Conservation (phyloP, 1,140 invertebrate species). For the Hesperophylax magnus region DNA sequence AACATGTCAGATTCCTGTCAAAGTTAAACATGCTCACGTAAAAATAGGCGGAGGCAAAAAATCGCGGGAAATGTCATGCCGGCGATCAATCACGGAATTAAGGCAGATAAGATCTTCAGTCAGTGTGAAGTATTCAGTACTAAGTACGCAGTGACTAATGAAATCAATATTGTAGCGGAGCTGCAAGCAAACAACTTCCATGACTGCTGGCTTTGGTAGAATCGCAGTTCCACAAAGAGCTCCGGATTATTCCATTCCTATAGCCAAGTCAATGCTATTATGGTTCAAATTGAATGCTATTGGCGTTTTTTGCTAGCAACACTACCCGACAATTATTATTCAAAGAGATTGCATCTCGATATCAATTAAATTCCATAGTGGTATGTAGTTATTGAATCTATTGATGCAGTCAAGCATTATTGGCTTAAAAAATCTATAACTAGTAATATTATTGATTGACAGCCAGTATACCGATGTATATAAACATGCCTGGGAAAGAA, state of each 20-base stretch:
- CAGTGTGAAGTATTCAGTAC: slow-evolving; percentile 18
- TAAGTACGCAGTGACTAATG: slow-evolving; percentile 49
- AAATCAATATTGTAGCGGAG: slow-evolving; percentile 48
- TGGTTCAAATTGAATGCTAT: slow-evolving; percentile 10
- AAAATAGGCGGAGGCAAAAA: slow-evolving; percentile 35
- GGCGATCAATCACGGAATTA: slow-evolving; percentile 51
- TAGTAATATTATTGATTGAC: too few relatives aligned
- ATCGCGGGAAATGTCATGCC: slow-evolving; percentile 46
- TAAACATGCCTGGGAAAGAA: too few relatives aligned
- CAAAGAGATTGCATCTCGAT: slow-evolving; percentile 22
- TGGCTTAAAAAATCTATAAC: too few relatives aligned
- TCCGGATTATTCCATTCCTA: slow-evolving; percentile 18
- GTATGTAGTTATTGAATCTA: too few relatives aligned
- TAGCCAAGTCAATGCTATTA: background rate
- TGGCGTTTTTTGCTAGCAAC: slow-evolving; percentile 6
- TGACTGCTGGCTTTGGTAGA: background rate
- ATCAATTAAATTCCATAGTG: background rate
- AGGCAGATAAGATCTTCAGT: slow-evolving; percentile 43
- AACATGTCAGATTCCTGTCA: slow-evolving; percentile 35
- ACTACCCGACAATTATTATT: background rate
- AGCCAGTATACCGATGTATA: too few relatives aligned
- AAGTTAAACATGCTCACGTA: slow-evolving; percentile 33
- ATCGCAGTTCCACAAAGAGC: background rate
- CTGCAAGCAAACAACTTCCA: too few relatives aligned
- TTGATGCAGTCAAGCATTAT: too few relatives aligned